A percentile compares a stretch with the other conserved stretches of the same genome.
phyloP scores from a whole-genome alignment of 2,888 invertebrate species.

The Colostygia pectinataria region DNA sequence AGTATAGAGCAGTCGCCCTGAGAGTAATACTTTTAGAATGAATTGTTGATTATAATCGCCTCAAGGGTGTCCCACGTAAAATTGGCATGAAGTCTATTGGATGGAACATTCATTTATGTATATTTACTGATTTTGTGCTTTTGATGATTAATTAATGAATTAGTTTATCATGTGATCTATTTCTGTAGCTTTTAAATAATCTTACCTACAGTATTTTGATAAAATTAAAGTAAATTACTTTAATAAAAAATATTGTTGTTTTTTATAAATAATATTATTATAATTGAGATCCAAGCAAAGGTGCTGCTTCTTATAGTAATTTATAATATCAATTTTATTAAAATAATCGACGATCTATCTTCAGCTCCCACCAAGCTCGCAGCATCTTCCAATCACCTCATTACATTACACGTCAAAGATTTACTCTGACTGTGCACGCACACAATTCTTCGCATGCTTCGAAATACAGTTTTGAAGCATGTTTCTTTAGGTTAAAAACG shows the following conservation, averaged over 20 bases:
- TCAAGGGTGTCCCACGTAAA: constrained; percentile 37
- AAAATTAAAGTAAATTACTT: too few species aligned
- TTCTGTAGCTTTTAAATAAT: too few species aligned
- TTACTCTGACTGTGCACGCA: constrained; percentile 60
- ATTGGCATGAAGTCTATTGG: constrained; percentile 8
- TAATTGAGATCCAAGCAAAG: too few species aligned
- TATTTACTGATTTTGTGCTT: constrained; percentile 1
- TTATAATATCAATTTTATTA: constrained; percentile 35
- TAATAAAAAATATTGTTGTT: too few species aligned
- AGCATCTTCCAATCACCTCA: constrained; percentile 56
- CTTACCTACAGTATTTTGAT: not conserved
- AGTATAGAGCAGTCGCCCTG: constrained; percentile 50
- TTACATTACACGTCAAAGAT: constrained; percentile 59
- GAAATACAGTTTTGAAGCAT: constrained; percentile 16
- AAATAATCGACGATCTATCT: constrained; percentile 49
- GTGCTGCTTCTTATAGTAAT: not conserved
- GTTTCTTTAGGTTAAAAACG: constrained; percentile 17
- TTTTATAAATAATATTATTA: too few species aligned
- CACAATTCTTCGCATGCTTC: constrained; percentile 35
- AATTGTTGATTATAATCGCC: constrained; percentile 55
- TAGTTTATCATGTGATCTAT: too few species aligned
- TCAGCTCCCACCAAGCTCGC: constrained; percentile 45
- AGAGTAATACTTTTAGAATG: constrained; percentile 46
- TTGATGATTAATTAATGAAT: not conserved
- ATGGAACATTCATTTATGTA: constrained; percentile 7